Evolutionary conservation across 2,797 vertebrate species (phyloP), one percentile per base, ranked within the genome.

Genomic region (Danionella dracula): DNA sequence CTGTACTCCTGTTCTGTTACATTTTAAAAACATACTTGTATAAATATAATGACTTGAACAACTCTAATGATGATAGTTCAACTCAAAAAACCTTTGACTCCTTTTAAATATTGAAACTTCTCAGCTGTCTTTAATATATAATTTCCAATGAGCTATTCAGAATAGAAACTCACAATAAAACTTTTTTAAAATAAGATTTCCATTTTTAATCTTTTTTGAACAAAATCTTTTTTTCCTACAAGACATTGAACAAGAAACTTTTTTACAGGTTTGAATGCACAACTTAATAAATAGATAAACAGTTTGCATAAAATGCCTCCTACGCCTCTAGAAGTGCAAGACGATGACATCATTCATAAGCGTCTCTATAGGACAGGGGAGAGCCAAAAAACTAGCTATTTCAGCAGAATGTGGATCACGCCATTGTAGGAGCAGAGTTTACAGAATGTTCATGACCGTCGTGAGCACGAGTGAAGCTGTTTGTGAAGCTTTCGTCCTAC

Each of bases 201-300:
- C 12, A 9, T 5, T 45, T 65, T 65, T 19, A 44, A 65, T 65
- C 53, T 29, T 23, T 44, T 35, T 27, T 29, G 35, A 21, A 1
- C 37, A 23, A 4, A 10, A 21, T 48, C 21, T 2, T 37, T 55
- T 44, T 62, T 51, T 64, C 21, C 6, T 44, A 54, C 49, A 45
- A 45, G 49, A 65, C 49, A 53, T 1, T 29, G 12, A 66, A 46
- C 41, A 56, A 31, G 32, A 38, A n/a, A 38, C 20, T 13, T 41
- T n/a, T n/a, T 27, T 27, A 38, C n/a, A 7, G 31, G 56, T 49
- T 11, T 40, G 44, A 45, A 17, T 75, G 75, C 61, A 79, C 45
- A 49, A 79, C 38, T 76, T 78, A 83, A 81, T 83, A 82, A 72
- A 87, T 76, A 81, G 77, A 72, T 79, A 79, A 27, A 81, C 51